Evolutionary conservation across 1,140 invertebrate species (phyloP).

Genomic region (Magallana angulata): DNA sequence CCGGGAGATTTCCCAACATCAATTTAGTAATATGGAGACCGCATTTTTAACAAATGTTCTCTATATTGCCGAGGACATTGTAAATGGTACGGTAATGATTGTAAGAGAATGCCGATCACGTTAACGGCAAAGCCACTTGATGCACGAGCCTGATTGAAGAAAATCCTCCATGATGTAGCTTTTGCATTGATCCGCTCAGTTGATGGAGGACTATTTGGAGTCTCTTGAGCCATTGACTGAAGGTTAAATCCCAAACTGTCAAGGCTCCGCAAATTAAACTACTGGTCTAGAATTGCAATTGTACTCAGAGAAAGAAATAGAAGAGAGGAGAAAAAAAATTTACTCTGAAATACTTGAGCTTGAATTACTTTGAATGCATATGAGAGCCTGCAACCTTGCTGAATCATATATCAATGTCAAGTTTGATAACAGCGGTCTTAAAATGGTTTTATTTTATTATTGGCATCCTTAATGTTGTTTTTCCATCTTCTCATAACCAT

Average conservation of each 20-base stretch:
- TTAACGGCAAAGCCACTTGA: constrained; percentile 19
- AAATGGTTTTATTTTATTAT: not conserved
- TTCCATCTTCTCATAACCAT: constrained; percentile 17
- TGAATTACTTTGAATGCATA: constrained; percentile 23
- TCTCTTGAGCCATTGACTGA: constrained; percentile 35
- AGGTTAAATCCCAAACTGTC: constrained; percentile 29
- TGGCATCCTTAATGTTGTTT: constrained; percentile 16
- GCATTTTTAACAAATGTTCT: not conserved
- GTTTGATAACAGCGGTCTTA: not conserved
- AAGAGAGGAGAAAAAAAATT: not conserved
- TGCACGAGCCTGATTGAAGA: constrained; percentile 12
- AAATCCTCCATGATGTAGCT: constrained; percentile 17
- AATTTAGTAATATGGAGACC: not conserved
- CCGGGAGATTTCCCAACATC: constrained; percentile 2
- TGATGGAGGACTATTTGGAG: constrained; percentile 2
- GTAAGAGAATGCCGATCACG: constrained; percentile 21
- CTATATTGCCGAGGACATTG: not conserved
- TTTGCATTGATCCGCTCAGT: constrained; percentile 4
- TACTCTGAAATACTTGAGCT: not conserved
- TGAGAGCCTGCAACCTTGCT: constrained; percentile 18
- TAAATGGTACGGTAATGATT: constrained; percentile 1
- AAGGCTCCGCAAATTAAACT: constrained; percentile 28
- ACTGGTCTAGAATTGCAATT: constrained; percentile 30
- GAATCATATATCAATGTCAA: constrained; percentile 34
- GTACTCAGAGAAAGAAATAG: not conserved